Conservation (phyloP, 2,797 vertebrate species). For the Coluber constrictor region DNA sequence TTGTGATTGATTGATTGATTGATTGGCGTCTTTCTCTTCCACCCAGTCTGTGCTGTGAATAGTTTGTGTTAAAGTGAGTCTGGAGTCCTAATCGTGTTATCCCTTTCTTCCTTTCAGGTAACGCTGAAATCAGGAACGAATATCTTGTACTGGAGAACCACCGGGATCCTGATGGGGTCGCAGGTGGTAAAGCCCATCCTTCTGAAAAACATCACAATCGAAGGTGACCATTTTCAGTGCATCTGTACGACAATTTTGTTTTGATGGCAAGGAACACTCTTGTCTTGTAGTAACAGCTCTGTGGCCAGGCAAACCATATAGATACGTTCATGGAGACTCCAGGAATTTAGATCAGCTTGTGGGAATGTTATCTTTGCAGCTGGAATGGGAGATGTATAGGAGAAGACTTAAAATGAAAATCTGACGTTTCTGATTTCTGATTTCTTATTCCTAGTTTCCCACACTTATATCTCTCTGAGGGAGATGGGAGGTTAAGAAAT, state of each 20-base stretch:
- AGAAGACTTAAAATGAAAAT: not conserved
- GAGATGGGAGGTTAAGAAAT: not conserved
- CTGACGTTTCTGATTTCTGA: not conserved
- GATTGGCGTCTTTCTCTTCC: not conserved
- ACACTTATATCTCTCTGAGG: not conserved
- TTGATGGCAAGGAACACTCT: not conserved
- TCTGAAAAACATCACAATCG: conserved; percentile 92
- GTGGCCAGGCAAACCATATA: too few species aligned
- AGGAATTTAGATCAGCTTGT: not conserved
- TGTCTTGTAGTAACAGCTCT: not conserved
- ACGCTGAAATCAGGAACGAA: conserved; percentile 92
- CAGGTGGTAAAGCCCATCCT: conserved; percentile 90
- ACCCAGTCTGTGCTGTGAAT: not conserved
- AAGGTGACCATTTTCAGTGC: conserved; percentile 74
- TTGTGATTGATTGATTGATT: too few species aligned
- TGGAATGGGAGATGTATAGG: not conserved
- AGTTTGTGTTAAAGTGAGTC: not conserved
- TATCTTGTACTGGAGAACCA: conserved; percentile 96
- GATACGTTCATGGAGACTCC: too few species aligned
- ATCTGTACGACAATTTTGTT: not conserved
- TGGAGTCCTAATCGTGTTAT: not conserved
- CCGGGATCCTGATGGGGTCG: conserved; percentile 85
- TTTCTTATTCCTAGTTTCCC: not conserved
- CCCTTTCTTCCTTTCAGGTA: conserved; percentile 73
- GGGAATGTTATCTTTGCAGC: not conserved